Evolutionary conservation across 2,888 invertebrate species (phyloP), one percentile per base, ranked within the genome.

Genomic region (Lordiphosa andalusiaca): DNA sequence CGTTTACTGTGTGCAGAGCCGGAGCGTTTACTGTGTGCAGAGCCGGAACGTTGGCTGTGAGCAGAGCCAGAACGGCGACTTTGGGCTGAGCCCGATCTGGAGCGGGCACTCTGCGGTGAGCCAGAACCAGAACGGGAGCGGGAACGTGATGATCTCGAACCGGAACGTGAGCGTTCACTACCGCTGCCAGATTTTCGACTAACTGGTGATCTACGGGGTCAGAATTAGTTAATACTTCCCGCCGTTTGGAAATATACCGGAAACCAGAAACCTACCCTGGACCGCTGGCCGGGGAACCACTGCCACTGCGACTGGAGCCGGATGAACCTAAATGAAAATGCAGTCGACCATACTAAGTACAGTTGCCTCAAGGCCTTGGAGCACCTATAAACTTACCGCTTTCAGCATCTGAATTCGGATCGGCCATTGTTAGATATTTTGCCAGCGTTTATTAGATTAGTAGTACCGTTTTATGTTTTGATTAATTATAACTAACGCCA

Each of bases 141-240:
- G 9, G 75, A 68, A 21, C 67, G 75, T n/a, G 63, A 65, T 1
- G 63, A 64, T 35, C 65, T 25, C 1, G 91, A 91, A 61, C 91
- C 91, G 1, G 83, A 85, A 10, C 67, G 74, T 0, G 92, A 92
- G 7, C 77, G 73, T 9, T 75, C 85, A 44, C 84, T 86, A 5
- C 73, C 85, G 42, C 82, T 86, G 2, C 75, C 87, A 6, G 86
- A 86, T n/a, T 82, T 87, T 0, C 48, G 74, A 47, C 81, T 86
- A 1, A 40, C 63, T 4, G 85, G 86, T 3, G 88, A 82, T 10
- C 86, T 87, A 10, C 0, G 25, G 38, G 30, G 4, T 4, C 10
- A 13, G 5, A 16, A 23, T 23, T 2, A 1, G 16, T 1, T 19
- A 7, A 16, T 5, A 9, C 1, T 16, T 19, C 7, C 12, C 0